Base-by-base conservation (phyloP, 1,140 invertebrate genomes). In the Zelostemma sp. region DNA sequence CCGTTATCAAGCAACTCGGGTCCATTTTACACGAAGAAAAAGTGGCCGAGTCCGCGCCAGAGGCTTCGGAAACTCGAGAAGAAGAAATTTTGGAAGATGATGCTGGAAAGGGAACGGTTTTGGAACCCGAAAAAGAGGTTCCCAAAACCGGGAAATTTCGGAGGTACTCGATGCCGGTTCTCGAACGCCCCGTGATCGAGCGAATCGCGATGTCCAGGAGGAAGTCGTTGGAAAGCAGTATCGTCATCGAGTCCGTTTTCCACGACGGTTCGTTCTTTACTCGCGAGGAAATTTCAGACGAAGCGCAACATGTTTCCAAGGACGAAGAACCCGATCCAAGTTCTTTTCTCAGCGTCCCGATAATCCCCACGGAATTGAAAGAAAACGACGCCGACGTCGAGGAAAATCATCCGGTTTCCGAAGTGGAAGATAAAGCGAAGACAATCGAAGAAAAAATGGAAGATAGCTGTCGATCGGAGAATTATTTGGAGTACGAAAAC, bases 1-100 rank as follows among this genome's bases (percentile, higher is more conserved):
- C 41, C 0, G 70, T 72, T 12, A 72, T 72, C 4, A 72, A 72
- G 46, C 63, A 72, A 41, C 60, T 72, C 41, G 60, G 59, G 46
- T 6, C 1, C 5, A 28, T 60, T 43, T 54, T 53, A n/a, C 46
- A 58, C 18, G 56, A 71, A 11, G 35, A 50, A 18, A 57, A 55
- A 35, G 3, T 35, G n/a, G n/a, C n/a, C n/a, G n/a, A n/a, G n/a
- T n/a, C n/a, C n/a, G n/a, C n/a, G n/a, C n/a, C n/a, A n/a, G n/a
- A n/a, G n/a, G n/a, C n/a, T n/a, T n/a, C n/a, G n/a, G n/a, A n/a
- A n/a, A n/a, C n/a, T n/a, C n/a, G n/a, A n/a, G n/a, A n/a, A n/a
- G n/a, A n/a, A n/a, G n/a, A n/a, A n/a, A n/a, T n/a, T n/a, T n/a
- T n/a, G n/a, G 21, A 25, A 25, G 21, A 25, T 25, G 8, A 25